phyloP scores from a whole-genome alignment of 2,113 vertebrate species.

The Apteryx mantelli region DNA sequence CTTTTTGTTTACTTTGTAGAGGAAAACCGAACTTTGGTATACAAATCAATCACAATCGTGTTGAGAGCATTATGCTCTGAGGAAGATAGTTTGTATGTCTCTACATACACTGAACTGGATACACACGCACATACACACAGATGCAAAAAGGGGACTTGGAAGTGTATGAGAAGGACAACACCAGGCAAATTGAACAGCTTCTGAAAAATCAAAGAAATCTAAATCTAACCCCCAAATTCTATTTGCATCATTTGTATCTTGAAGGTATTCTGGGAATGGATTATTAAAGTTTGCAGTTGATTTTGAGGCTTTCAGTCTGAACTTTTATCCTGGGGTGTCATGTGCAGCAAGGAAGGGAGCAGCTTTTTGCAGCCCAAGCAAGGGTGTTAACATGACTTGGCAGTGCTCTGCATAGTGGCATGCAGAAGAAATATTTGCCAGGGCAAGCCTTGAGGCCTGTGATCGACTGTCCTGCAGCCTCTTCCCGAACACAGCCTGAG shows the following conservation, averaged over 20 bases:
- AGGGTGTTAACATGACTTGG: neutral
- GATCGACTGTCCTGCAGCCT: neutral
- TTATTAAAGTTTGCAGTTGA: neutral
- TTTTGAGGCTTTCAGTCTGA: neutral
- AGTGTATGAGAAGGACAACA: neutral
- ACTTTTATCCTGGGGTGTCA: neutral
- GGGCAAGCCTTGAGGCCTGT: neutral
- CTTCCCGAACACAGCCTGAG: neutral
- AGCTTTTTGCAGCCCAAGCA: neutral
- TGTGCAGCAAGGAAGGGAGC: neutral
- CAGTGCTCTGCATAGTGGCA: neutral
- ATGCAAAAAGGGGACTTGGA: neutral
- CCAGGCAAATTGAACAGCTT: neutral
- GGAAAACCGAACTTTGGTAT: neutral
- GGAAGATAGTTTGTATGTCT: neutral
- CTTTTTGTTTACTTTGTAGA: neutral
- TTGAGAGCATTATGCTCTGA: neutral
- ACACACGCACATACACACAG: neutral
- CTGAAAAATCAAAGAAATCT: neutral
- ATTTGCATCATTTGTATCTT: neutral
- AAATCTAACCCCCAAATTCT: neutral
- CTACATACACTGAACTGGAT: neutral
- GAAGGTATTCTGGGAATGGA: neutral
- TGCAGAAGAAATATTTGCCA: neutral
- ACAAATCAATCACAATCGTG: neutral